Evolutionary conservation across 2,113 vertebrate species (phyloP).

Genomic region (Sorex fumeus): DNA sequence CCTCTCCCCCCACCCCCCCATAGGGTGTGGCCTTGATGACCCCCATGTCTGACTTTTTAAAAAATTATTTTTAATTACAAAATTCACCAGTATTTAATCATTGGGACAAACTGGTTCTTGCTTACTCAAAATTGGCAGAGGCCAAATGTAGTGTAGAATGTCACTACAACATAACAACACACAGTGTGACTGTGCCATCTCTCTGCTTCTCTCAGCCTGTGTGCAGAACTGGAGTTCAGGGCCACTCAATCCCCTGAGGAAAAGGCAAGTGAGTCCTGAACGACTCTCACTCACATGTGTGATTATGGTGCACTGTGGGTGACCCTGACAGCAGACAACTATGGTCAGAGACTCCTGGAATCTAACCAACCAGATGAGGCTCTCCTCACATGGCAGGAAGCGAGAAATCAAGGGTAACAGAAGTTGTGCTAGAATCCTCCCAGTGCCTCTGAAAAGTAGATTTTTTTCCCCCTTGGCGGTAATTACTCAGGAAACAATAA

Average conservation of each 20-base stretch:
- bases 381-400: background rate
- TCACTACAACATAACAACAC: background rate
- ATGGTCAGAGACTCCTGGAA: background rate
- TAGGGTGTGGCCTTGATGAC: too few relatives aligned
- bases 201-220: background rate
- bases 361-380: background rate
- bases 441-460: background rate
- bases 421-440: background rate
- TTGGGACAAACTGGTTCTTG: background rate
- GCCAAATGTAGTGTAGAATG: background rate
- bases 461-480: background rate
- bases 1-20: too few relatives aligned
- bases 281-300: background rate
- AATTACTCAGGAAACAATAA: conserved; percentile 27
- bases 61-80: too few relatives aligned
- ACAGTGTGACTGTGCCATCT: background rate
- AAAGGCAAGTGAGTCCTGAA: background rate
- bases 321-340: background rate
- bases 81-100: conserved; percentile 6
- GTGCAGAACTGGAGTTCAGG: background rate
- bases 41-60: too few relatives aligned
- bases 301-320: rapidly evolving
- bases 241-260: background rate
- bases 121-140: background rate
- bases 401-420: background rate